Base-by-base conservation (phyloP, 2,113 vertebrate species). In the Gulo gulo region DNA sequence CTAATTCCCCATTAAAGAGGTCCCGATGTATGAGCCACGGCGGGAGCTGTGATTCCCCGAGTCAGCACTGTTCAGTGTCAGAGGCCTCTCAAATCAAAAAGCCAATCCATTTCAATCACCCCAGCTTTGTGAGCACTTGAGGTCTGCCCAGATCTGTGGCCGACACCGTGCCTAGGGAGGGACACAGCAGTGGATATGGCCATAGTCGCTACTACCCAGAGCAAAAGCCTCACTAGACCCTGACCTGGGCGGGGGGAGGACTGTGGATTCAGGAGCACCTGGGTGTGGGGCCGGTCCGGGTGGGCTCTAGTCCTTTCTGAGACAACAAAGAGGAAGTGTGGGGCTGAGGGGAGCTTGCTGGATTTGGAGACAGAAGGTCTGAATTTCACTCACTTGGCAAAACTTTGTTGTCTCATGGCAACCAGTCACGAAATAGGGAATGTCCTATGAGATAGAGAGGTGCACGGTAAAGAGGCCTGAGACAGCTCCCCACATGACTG, bases 1-100 rank as follows among this genome's bases (percentile, higher is more conserved):
- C 74, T 88, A 97, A 93, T 91, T 91, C 47, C 34, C 50, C 52
- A 67, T 88, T 94, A 95, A 88, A 96, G 91, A 93, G 85, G 61
- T 55, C 85, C 42, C 96, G 92, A 91, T 74, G 31, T 20, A 42
- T 85, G 93, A 95, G 36, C 91, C 82, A 89, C 31, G 14, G 34
- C 0, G 0, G 85, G 90, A 84, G 71, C n/a, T 13, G 8, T 23
- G 45, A 65, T 82, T 78, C 47, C 39, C 57, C 0, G 0, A 81
- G 85, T 96, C 91, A 95, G 88, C 76, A 39, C 50, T 95, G 73
- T 57, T 94, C 87, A 47, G 67, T 89, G 73, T 91, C 59, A 31
- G 81, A 95, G 90, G 34, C 45, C 85, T 59, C 80, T 96, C 86
- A 89, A 23, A 63, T 95, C 88, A 97, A n/a, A 88, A 95, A 50